phyloP scores from a whole-genome alignment of 2,113 vertebrate species.

The Catagonus wagneri region DNA sequence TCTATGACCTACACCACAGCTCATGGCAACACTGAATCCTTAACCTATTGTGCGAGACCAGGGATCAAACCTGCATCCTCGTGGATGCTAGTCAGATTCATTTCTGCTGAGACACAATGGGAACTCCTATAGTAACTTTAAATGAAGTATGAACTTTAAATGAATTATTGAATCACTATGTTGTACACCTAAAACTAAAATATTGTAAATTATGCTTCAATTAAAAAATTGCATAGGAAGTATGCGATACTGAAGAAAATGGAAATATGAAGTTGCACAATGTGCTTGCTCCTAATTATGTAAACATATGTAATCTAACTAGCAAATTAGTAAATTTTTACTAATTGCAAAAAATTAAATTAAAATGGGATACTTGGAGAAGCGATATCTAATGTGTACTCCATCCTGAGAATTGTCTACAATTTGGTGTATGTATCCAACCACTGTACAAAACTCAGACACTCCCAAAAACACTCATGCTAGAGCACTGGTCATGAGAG shows the following conservation, averaged over 20 bases:
- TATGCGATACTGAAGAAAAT: not conserved
- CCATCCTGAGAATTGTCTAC: not conserved
- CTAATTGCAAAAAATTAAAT: not conserved
- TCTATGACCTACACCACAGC: too few relatives aligned
- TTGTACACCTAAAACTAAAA: not conserved
- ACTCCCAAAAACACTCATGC: not conserved
- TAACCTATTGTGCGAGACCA: too few relatives aligned
- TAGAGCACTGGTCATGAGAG: not conserved
- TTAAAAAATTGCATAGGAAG: not conserved
- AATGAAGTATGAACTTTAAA: not conserved
- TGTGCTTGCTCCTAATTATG: not conserved
- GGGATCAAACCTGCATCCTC: too few relatives aligned
- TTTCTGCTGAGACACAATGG: too few relatives aligned
- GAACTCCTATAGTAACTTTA: not conserved
- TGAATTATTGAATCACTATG: too few relatives aligned
- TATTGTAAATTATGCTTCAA: not conserved
- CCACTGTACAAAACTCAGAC: not conserved
- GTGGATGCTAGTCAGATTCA: too few relatives aligned
- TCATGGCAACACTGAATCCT: too few relatives aligned
- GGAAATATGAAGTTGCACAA: not conserved
- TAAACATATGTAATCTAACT: not conserved
- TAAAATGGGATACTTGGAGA: not conserved
- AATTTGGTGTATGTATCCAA: not conserved
- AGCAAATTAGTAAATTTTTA: conserved; percentile 16
- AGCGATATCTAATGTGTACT: not conserved